A percentile compares a stretch with the other conserved stretches of the same genome.
Conservation (phyloP, 2,888 invertebrate genomes). For the Xestia c-nigrum region DNA sequence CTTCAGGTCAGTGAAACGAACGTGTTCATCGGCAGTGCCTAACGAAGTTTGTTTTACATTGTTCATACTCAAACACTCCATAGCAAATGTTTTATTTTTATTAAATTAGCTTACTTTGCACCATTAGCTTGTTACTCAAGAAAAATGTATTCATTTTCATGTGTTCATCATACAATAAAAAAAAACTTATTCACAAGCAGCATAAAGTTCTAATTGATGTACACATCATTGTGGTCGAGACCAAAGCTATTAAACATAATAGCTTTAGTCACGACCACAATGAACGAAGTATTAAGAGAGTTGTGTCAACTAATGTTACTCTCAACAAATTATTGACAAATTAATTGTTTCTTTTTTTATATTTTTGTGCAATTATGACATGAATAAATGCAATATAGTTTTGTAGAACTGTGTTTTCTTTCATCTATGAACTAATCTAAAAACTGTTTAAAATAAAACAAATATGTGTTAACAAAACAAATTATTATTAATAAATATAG, state of each 20-base stretch:
- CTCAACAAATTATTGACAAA: constrained; percentile 48
- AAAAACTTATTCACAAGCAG: constrained; percentile 8
- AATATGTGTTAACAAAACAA: constrained; percentile 62
- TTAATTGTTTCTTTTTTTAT: constrained; percentile 62
- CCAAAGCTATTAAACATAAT: too few relatives aligned
- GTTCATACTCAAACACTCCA: constrained; percentile 5
- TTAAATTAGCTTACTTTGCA: constrained; percentile 3
- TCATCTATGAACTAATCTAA: not conserved
- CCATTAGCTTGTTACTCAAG: not conserved
- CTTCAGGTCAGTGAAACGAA: not conserved
- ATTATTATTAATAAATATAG: constrained; percentile 71
- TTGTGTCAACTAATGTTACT: constrained; percentile 55
- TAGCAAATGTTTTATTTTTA: not conserved
- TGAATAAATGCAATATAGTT: constrained; percentile 68
- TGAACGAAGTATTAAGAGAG: constrained; percentile 60
- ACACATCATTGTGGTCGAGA: too few relatives aligned
- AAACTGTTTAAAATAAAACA: constrained; percentile 49
- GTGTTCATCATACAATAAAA: constrained; percentile 1
- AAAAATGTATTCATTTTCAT: constrained; percentile 3
- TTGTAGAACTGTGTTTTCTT: constrained; percentile 54
- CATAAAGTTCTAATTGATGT: constrained; percentile 7
- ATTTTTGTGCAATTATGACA: constrained; percentile 62
- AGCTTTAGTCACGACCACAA: constrained; percentile 8
- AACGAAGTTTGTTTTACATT: not conserved
- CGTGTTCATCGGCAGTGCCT: not conserved